Base-by-base conservation (phyloP, 2,797 vertebrate species). In the Halcyon chelicuti region DNA sequence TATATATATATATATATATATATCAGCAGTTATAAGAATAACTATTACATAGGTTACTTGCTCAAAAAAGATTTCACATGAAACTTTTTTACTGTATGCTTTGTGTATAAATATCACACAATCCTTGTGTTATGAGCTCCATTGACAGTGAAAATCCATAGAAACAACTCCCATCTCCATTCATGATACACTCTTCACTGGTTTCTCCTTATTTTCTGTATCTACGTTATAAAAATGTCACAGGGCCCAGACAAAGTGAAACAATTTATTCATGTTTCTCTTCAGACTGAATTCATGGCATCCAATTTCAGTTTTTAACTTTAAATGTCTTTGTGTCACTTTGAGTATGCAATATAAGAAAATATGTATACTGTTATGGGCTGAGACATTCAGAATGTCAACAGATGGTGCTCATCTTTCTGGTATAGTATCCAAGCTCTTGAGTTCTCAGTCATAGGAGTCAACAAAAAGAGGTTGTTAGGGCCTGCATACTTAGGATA, bases 131-230 rank as follows among this genome's bases (percentile, higher is more conserved):
- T 98, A 97, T 96, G 94, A 97, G 96, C 95, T 98, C 81, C 91
- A 97, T 90, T 96, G 95, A 89, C 95, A 97, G 95, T 94, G 96
- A 98, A 98, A 99, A 99, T 99, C 98, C 98, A 98, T 98, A 98
- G 98, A 98, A 98, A 98, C 96, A 98, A 98, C 98, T 98, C 98
- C 96, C 95, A 98, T 98, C 93, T 97, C 90, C 96, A 97, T 98
- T 98, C 96, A 97, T 93, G 88, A 98, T 97, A 92, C 65, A 97
- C 84, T 91, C 63, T 96, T 97, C 89, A 97, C 95, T 98, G 83
- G 73, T 97, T 98, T 98, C 94, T 97, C 88, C 62, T 97, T 96
- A 87, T 96, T 98, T 97, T 97, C 90, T 91, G 93, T 68, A 96
- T 96, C 83, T 96, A 86, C 96, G 98, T 98, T 97, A 97, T 98